Conservation (phyloP, 2,113 vertebrate species). For the Phoenicopterus ruber region DNA sequence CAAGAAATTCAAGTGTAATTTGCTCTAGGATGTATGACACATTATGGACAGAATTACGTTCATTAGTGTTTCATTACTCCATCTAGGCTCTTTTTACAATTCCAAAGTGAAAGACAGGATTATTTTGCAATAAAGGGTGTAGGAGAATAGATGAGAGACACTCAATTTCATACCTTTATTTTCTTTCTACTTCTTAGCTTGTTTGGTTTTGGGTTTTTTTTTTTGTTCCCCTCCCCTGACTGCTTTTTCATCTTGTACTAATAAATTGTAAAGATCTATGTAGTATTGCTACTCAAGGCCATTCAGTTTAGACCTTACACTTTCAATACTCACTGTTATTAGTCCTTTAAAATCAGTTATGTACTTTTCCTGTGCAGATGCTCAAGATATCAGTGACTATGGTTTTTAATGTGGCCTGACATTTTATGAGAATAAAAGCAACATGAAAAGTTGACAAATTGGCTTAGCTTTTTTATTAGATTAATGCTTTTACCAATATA, state of each 20-base stretch:
- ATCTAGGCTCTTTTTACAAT: neutral
- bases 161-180: neutral
- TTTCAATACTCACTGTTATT: neutral
- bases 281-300: neutral
- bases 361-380: neutral
- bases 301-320: neutral
- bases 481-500: neutral
- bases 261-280: neutral
- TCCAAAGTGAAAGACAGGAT: neutral
- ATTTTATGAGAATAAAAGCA: neutral
- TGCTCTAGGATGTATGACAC: neutral
- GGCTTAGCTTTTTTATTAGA: neutral
- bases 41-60: neutral
- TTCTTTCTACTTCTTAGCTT: neutral
- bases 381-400: neutral
- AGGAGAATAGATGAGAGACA: neutral
- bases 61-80: neutral
- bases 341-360: neutral
- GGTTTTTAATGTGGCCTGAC: neutral
- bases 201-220: neutral
- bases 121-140: neutral
- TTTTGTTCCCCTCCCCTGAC: fast-evolving
- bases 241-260: neutral
- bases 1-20: neutral
- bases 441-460: neutral